These are phyloP conservation scores for Pionites leucogaster DNA, from an alignment of 2,113 vertebrate species.

Conservation along the genomic window DNA sequence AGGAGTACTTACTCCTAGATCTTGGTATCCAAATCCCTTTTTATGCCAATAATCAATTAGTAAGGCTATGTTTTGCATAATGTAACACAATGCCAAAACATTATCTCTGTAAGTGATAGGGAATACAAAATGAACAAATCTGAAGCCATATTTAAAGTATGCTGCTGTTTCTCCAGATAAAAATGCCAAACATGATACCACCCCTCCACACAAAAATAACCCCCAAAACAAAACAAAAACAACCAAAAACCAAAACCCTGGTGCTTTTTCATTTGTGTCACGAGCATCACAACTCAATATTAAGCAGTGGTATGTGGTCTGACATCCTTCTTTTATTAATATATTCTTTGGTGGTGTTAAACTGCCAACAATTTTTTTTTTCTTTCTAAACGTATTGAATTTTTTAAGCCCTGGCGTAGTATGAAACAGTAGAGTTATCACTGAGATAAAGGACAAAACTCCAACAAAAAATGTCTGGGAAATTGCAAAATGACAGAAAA, in stretches of 20 bases:
- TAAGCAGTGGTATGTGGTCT: background rate
- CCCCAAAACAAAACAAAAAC: background rate
- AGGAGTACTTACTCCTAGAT: background rate
- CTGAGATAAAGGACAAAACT: background rate
- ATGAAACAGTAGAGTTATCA: background rate
- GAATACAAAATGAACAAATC: background rate
- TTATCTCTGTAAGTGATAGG: background rate
- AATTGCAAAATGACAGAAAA: conserved; percentile 30
- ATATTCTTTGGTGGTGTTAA: background rate
- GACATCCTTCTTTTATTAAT: background rate
- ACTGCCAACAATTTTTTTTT: background rate
- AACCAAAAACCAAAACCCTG: background rate
- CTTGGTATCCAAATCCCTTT: background rate
- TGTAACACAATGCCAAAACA: background rate
- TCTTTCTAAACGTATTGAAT: background rate
- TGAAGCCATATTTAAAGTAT: background rate
- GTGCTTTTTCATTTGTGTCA: background rate
- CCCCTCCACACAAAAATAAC: background rate
- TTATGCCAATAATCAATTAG: background rate
- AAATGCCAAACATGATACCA: background rate
- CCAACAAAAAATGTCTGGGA: background rate
- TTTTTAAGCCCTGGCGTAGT: background rate
- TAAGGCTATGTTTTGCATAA: background rate
- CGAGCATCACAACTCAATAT: background rate
- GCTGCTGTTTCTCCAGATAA: background rate